Evolutionary conservation across 2,797 vertebrate genomes (phyloP).

Genomic region (Paedocypris micromegethes): DNA sequence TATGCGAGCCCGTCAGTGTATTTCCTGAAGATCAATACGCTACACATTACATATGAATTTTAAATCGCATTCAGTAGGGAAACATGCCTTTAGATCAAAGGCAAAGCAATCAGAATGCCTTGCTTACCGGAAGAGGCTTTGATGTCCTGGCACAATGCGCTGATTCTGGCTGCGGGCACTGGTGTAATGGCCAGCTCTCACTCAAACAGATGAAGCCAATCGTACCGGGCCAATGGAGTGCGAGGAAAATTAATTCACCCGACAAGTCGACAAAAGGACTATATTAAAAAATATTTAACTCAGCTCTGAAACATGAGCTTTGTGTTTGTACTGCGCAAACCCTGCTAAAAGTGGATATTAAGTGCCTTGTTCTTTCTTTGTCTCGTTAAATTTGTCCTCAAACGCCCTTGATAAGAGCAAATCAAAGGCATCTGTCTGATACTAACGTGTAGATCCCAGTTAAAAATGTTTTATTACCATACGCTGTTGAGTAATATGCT

Average conservation of each 20-base stretch:
- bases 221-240: background rate
- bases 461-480: slow-evolving; percentile 6
- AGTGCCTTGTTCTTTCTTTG: background rate
- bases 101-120: slow-evolving; percentile 65
- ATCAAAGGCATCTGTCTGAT: background rate
- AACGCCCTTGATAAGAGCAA: slow-evolving; percentile 1
- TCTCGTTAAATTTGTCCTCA: slow-evolving; percentile 15
- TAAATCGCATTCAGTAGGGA: slow-evolving; percentile 58
- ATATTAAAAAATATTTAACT: no score
- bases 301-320: no score
- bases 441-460: background rate
- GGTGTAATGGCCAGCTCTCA: slow-evolving; percentile 20
- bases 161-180: slow-evolving; percentile 36
- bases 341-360: background rate
- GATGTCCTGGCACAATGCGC: slow-evolving; percentile 58
- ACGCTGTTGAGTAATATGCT: slow-evolving; percentile 4
- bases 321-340: background rate
- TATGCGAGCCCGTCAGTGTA: slow-evolving; percentile 54
- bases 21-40: slow-evolving; percentile 55
- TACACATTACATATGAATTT: slow-evolving; percentile 62
- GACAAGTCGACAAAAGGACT: no score
- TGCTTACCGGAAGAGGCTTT: slow-evolving; percentile 66
- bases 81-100: slow-evolving; percentile 71
- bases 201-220: slow-evolving; percentile 27
- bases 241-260: no score